Base-by-base conservation (phyloP, 2,888 invertebrate species). In the Argyra leucocephala region DNA sequence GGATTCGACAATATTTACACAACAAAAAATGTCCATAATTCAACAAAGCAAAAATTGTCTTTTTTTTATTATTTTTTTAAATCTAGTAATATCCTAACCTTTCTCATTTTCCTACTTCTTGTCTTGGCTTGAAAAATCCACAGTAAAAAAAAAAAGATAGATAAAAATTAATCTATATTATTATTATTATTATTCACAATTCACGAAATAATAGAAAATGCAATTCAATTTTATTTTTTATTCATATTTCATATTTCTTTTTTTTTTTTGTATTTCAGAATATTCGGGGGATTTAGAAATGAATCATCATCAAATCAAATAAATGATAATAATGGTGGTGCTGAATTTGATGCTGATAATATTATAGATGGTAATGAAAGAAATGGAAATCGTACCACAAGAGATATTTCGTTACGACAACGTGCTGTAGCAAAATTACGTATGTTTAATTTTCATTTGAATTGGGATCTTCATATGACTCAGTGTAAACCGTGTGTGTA, bases 381-480 rank as follows among this genome's bases (percentile, higher is more conserved):
- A 48, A 48, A 48, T 48, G 48, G 48, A 48, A 48, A 48, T 48
- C 48, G 48, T 48, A n/a, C 48, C 12, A 67, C 70, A 58, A 66
- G 76, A 71, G 78, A 79, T 72, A 75, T 77, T 66, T 78, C 80
- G 61, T 67, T 80, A 69, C 72, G 79, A 65, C 79, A 80, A 70
- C 80, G 80, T 57, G 80, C 80, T 64, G 79, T 80, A 66, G 80
- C 80, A 65, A 80, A 80, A 72, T 70, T 80, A 71, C 77, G 78
- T 69, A 77, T 80, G 76, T 80, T 80, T 70, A 80, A 80, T 74
- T 80, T 80, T 68, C 78, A 80, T 70, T 73, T 80, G 64, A 80
- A 80, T 72, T 80, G 80, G 80, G 80, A 80, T 72, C 74, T 79
- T 66, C 80, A 80, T 69, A 80, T 80, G 79, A 79, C 78, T 73